These are phyloP conservation scores for Micrastur ruficollis DNA, from an alignment of 2,797 vertebrate species.

Conservation along the genomic window DNA sequence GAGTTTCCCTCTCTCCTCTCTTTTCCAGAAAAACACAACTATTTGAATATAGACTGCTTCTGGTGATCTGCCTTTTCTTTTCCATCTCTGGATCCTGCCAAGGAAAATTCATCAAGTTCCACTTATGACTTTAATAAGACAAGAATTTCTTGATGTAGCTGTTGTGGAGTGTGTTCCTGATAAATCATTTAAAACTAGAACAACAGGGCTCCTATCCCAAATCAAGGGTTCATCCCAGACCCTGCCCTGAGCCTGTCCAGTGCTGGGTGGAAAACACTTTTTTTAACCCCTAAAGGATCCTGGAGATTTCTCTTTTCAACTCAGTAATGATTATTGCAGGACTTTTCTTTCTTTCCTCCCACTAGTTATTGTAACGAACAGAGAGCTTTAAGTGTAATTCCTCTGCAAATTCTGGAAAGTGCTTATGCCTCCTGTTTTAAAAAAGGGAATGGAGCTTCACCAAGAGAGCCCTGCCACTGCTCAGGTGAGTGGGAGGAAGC, in stretches of 20 bases:
- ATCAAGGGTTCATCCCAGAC: not conserved
- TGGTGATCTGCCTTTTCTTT: not conserved
- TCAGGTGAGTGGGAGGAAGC: not conserved
- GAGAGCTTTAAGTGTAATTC: not conserved
- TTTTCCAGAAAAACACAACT: not conserved
- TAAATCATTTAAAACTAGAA: not conserved
- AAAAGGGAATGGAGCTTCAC: not conserved
- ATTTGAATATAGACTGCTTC: not conserved
- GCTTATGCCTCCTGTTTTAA: not conserved
- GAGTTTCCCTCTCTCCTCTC: not conserved
- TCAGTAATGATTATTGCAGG: not conserved
- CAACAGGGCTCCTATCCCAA: not conserved
- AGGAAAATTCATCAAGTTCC: not conserved
- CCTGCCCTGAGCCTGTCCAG: not conserved
- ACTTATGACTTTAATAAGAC: not conserved
- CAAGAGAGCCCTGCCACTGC: not conserved
- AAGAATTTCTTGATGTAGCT: not conserved
- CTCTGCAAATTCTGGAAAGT: not conserved
- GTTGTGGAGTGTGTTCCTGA: not conserved
- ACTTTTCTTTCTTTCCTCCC: not conserved
- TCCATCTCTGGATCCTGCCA: not conserved
- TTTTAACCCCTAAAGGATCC: not conserved
- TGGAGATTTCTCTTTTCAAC: not conserved
- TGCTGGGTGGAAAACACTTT: not conserved
- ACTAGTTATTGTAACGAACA: not conserved